Base-by-base conservation (phyloP, 2,888 invertebrate species). In the Amphipyra berbera region DNA sequence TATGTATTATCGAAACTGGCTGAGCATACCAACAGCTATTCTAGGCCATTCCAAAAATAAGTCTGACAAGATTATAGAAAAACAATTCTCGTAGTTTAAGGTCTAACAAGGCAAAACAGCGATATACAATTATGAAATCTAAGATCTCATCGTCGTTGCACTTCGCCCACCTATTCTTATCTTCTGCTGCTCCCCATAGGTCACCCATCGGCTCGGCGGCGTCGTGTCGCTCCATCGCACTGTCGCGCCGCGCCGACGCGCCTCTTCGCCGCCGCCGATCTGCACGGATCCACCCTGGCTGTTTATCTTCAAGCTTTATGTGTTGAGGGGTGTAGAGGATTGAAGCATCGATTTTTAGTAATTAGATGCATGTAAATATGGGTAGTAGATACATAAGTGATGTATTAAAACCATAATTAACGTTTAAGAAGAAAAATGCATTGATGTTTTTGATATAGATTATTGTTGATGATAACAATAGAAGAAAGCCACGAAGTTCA, bases 241-340 rank as follows among this genome's bases (percentile, higher is more conserved):
- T 50, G 79, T 52, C 80, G 75, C 76, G 71, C 52, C 71, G 71
- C 55, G 45, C 45, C 54, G 65, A 75, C 72, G 59, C 73, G 74
- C 68, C 73, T 54, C 61, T 50, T 41, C 68, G 80, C 66, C 72
- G 76, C 76, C 76, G 54, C 60, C 58, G 58, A 53, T 37, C 37
- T 40, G 48, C 45, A n/a, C 40, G 42, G 40, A 38, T 30, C 44
- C 63, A 27, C 41, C 59, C 52, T 12, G 50, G n/a, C 55, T 61
- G 69, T 73, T 68, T 74, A 61, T 69, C 69, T 67, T 44, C 73
- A 41, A 42, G 61, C 74, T 60, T 73, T 73, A 53, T 61, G 44
- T 68, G 61, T 57, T 30, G 44, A 38, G 61, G 67, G 45, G 63
- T 27, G 21, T 21, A 27, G 37, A 57, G 58, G 21, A 38, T 50